Conservation (phyloP, 2,888 invertebrate genomes). For the Apeira syringaria region DNA sequence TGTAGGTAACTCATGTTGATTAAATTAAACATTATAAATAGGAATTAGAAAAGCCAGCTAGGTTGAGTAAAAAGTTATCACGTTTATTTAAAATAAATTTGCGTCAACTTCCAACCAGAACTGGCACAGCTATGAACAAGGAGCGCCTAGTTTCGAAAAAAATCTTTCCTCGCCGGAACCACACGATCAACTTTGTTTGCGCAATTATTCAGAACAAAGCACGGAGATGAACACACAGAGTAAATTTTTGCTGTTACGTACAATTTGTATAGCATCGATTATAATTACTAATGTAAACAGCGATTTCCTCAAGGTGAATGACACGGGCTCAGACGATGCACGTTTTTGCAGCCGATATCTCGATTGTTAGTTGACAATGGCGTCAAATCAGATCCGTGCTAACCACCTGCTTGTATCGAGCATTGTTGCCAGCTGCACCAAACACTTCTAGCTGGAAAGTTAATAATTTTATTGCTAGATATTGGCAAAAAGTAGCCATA, state of each 20-base stretch:
- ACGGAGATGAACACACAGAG: slow-evolving; percentile 33
- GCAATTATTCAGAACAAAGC: slow-evolving; percentile 26
- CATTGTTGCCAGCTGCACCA: too few relatives aligned
- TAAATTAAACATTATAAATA: too few relatives aligned
- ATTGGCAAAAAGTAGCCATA: too few relatives aligned
- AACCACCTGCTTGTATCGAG: slow-evolving; percentile 28
- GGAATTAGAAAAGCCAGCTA: too few relatives aligned
- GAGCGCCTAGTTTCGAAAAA: not conserved
- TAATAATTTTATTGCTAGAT: too few relatives aligned
- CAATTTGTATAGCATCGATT: slow-evolving; percentile 46
- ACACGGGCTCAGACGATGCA: slow-evolving; percentile 38
- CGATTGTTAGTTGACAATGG: slow-evolving; percentile 53
- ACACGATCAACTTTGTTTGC: slow-evolving; percentile 1
- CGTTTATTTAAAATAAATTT: too few relatives aligned
- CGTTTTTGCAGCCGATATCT: slow-evolving; percentile 50
- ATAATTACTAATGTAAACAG: slow-evolving; percentile 47
- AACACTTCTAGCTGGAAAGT: too few relatives aligned
- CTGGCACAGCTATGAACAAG: too few relatives aligned
- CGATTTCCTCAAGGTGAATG: slow-evolving; percentile 63
- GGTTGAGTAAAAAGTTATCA: too few relatives aligned
- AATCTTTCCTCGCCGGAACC: slow-evolving; percentile 5
- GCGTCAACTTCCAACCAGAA: too few relatives aligned
- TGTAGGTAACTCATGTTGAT: too few relatives aligned
- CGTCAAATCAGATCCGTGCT: slow-evolving; percentile 39
- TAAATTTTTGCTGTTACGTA: slow-evolving; percentile 33